Evolutionary conservation across 2,888 invertebrate species (phyloP), one percentile per base, ranked within the genome.

Genomic region (Sycophila texana): DNA sequence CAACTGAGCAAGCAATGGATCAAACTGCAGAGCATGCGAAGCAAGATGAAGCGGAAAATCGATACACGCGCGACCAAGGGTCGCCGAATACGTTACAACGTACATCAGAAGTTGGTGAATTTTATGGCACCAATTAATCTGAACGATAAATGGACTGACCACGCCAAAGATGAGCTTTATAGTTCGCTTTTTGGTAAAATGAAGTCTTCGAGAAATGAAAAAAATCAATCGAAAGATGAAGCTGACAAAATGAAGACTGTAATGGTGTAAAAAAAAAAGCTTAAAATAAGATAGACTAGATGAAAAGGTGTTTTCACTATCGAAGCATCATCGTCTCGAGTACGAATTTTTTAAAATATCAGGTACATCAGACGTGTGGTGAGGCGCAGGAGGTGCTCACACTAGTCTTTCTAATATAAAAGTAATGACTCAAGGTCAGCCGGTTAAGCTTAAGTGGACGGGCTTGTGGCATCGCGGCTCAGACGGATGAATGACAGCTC

Each of bases 61-160:
- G 99, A 99, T 88, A 97, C 97, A 0, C 95, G 94, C 89, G 98
- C 98, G 0, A 97, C 98, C 5, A 99, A 99, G 91, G 99, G 98
- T 0, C 93, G 99, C 78, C 96, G 96, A 91, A 93, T 98, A 71
- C 93, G 97, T 87, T 98, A 96, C 90, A 94, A 94, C 80, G 95
- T 97, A 0, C 96, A 97, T 88, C 94, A 95, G 73, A 95, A 97
- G 88, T 90, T 98, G 71, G 94, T 97, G 0, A 98, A 97, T 91
- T 98, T 95, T 88, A 96, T 98, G 97, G 97, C 97, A 1, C 96
- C 97, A 0, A 90, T 92, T 53, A 94, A 95, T 83, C 92, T 93
- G 63, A 91, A 92, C 79, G 91, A 90, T 16, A 91, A 91, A 0
- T 96, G 96, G 95, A 94, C 94, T 1, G 95, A 96, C 82, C 95